Evolutionary conservation across 2,888 invertebrate species (phyloP).

Genomic region (Mesopsocus fuscifrons): DNA sequence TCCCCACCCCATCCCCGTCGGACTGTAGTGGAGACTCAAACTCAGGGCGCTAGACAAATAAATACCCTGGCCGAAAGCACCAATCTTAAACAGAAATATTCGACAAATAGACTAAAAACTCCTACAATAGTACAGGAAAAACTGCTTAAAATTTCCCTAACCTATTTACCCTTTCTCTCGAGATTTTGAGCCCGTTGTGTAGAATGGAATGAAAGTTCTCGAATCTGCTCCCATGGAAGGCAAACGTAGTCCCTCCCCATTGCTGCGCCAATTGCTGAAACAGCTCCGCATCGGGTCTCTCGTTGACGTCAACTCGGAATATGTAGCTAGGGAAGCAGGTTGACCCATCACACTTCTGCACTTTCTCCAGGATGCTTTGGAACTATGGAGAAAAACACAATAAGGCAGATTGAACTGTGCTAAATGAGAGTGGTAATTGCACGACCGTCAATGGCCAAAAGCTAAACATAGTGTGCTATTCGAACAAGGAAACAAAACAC

Average conservation of each 20-base stretch:
- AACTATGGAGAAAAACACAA: too few relatives aligned
- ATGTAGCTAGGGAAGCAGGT: conserved; percentile 39
- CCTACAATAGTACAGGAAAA: too few relatives aligned
- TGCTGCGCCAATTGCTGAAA: conserved; percentile 37
- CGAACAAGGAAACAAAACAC: too few relatives aligned
- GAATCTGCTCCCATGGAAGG: conserved; percentile 62
- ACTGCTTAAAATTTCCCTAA: too few relatives aligned
- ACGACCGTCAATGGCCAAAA: too few relatives aligned
- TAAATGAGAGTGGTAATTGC: too few relatives aligned
- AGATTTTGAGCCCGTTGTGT: conserved; percentile 55
- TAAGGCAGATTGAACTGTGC: too few relatives aligned
- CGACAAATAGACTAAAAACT: too few relatives aligned
- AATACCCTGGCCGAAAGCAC: conserved; percentile 49
- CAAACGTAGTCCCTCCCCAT: conserved; percentile 39
- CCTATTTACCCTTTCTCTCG: conserved; percentile 40
- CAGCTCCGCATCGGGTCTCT: conserved; percentile 34
- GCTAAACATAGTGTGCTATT: too few relatives aligned
- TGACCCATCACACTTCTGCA: too few relatives aligned
- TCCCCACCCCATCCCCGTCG: conserved; percentile 54
- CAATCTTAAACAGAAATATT: conserved; percentile 36
- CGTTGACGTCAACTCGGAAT: conserved; percentile 39
- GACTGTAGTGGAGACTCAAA: conserved; percentile 50
- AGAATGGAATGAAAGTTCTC: conserved; percentile 68
- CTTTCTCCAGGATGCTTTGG: too few relatives aligned
- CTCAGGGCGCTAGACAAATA: conserved; percentile 56